These are phyloP conservation scores for Plectropomus leopardus DNA, from an alignment of 2,113 vertebrate species.

Conservation along the genomic window DNA sequence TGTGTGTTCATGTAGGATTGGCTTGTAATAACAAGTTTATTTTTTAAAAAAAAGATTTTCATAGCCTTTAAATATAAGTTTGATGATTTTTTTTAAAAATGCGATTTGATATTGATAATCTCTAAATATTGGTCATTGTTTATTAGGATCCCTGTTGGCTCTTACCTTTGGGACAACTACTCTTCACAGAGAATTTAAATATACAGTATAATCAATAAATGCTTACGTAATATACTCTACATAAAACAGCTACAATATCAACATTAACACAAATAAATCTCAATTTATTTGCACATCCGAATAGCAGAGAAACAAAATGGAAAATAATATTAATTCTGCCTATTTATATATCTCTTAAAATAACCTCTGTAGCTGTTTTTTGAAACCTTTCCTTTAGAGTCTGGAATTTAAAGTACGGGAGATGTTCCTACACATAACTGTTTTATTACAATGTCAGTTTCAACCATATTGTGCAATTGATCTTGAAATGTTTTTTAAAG, in stretches of 20 bases:
- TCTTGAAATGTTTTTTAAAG: neutral
- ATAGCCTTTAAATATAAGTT: neutral
- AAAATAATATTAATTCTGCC: neutral
- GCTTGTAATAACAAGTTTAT: neutral
- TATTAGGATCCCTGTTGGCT: neutral
- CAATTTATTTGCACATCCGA: neutral
- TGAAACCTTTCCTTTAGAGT: too few relatives aligned
- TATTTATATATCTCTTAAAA: neutral
- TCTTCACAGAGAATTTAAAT: neutral
- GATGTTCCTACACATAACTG: too few relatives aligned
- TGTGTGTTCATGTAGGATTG: neutral
- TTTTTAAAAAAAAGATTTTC: neutral
- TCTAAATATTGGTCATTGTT: neutral
- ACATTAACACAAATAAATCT: neutral
- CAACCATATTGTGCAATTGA: too few relatives aligned
- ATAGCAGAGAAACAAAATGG: neutral
- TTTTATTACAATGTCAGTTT: too few relatives aligned
- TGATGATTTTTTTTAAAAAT: neutral
- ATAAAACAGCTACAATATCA: neutral
- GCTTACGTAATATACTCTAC: neutral
- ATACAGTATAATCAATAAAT: neutral
- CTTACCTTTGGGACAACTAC: neutral
- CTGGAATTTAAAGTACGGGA: too few relatives aligned
- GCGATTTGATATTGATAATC: neutral
- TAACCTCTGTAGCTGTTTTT: too few relatives aligned